phyloP scores from a whole-genome alignment of 2,113 vertebrate species.

The Oreochromis niloticus region DNA sequence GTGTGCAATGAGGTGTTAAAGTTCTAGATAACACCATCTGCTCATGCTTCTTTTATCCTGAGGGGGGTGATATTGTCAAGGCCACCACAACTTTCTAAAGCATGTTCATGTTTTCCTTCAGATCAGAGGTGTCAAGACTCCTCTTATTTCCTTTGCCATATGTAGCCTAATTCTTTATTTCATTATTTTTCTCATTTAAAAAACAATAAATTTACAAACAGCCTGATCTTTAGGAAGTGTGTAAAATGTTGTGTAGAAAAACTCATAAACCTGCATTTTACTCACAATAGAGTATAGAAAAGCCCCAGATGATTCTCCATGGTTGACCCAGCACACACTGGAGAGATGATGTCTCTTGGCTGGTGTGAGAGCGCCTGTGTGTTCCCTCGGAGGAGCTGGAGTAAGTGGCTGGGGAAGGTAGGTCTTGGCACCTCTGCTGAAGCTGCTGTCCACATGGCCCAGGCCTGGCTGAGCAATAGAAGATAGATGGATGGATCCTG shows the following conservation, averaged over 20 bases:
- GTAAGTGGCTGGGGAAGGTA: neutral
- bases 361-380: neutral
- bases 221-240: neutral
- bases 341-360: neutral
- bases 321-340: neutral
- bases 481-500: neutral
- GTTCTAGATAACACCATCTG: neutral
- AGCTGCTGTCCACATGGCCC: neutral
- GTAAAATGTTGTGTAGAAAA: neutral
- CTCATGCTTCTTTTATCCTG: slow-evolving; percentile 28
- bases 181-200: neutral
- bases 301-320: neutral
- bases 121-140: neutral
- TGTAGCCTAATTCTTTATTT: neutral
- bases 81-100: neutral
- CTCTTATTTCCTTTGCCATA: neutral
- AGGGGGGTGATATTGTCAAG: slow-evolving; percentile 36
- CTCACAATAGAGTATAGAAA: neutral
- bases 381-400: neutral
- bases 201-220: neutral
- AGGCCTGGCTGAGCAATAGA: neutral
- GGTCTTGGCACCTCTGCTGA: neutral
- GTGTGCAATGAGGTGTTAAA: neutral
- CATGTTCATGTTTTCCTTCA: neutral
- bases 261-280: neutral